phyloP scores from a whole-genome alignment of 2,797 vertebrate genomes.

The Mormyrus proboscirostris region DNA sequence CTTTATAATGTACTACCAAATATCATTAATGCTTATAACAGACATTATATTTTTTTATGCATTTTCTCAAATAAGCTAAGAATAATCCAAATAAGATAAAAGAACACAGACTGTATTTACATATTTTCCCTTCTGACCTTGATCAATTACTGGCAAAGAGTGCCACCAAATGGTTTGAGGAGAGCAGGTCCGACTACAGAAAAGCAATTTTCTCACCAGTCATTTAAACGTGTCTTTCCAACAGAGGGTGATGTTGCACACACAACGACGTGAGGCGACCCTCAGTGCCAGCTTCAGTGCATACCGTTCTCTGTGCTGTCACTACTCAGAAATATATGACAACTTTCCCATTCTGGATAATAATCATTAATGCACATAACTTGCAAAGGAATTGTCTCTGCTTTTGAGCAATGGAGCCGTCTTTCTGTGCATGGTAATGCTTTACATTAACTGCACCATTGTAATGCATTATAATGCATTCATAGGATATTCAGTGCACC shows the following conservation, averaged over 20 bases:
- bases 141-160: neutral
- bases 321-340: neutral
- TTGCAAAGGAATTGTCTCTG: neutral
- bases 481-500: neutral
- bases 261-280: neutral
- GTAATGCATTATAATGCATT: neutral
- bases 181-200: neutral
- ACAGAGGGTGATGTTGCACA: constrained; percentile 5
- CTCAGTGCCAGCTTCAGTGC: neutral
- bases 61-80: neutral
- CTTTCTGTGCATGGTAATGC: neutral
- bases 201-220: neutral
- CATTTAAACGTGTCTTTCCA: constrained; percentile 1
- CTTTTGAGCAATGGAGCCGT: neutral
- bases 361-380: neutral
- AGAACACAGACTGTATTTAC: neutral
- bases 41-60: neutral
- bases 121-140: neutral
- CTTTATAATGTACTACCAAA: neutral
- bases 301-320: neutral
- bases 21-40: neutral
- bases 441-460: neutral
- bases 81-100: neutral
- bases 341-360: neutral
- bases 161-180: constrained; percentile 16